Base-by-base conservation (phyloP, 92 coral and sea anemone genomes). In the Umimayanthus kanabou region DNA sequence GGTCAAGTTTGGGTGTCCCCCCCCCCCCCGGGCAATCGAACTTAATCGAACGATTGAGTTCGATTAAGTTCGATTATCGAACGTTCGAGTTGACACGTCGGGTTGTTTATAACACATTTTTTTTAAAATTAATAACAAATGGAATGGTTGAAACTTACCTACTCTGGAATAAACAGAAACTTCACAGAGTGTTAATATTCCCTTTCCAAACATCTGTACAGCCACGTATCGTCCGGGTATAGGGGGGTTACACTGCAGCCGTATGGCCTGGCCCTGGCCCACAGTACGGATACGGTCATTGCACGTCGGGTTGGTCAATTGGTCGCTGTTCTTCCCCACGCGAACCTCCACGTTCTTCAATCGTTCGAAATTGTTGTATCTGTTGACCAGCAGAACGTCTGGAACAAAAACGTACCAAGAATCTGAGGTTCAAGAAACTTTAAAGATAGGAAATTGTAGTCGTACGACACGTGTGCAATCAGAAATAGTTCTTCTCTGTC, bases 241-340 rank as follows among this genome's bases (percentile, higher is more conserved):
- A 9, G 99, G 99, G 47, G 98, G 99, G 50, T 89, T 90, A 67
- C 99, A 97, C 88, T 97, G 99, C 20, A 97, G 92, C n/a, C 97
- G 88, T 50, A 97, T 79, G 47, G 93, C 98, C 64, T 95, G 94
- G 69, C 98, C 96, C 89, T 95, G 93, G 39, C 96, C 94, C 14
- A 96, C 99, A 39, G 93, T 88, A 23, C 97, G 88, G 22, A 97
- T 91, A 55, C 99, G 95, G 88, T 97, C 99, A 80, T 90, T 85
- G 45, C 99, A 97, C 6, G 99, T 95, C 29, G 99, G 99, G 89
- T 97, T 97, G 67, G 42, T 70, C 58, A 85, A 33, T 79, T 89
- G 93, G 88, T 91, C 50, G 50, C 78, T 89, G 86, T 88, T 90
- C 25, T 88, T 80, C 14, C 99, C 99, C 20, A 97, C 90, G 16